These are phyloP conservation scores for Cichladusa arquata DNA, from an alignment of 2,113 vertebrate species.

Conservation along the genomic window DNA sequence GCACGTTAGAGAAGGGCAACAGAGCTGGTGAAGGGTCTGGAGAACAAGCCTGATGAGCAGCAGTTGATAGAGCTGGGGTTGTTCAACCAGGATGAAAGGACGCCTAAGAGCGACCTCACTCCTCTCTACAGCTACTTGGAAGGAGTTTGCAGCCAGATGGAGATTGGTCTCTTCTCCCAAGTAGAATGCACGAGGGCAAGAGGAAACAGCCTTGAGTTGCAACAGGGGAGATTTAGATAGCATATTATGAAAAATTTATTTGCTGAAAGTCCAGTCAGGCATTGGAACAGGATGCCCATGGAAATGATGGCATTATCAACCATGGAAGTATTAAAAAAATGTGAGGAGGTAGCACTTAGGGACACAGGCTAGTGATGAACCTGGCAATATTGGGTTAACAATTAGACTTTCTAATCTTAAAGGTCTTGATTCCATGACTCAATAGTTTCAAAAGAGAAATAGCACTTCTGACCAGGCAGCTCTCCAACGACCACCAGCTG, in stretches of 20 bases:
- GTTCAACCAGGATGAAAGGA: neutral
- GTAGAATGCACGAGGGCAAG: neutral
- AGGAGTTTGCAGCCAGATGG: neutral
- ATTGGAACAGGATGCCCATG: neutral
- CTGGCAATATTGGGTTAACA: neutral
- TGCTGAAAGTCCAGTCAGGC: neutral
- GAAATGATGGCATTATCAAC: neutral
- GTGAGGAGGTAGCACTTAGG: neutral
- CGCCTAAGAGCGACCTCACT: neutral
- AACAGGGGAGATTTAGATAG: neutral
- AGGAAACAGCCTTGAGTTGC: neutral
- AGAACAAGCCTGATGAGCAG: neutral
- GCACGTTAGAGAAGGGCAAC: neutral
- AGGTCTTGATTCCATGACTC: neutral
- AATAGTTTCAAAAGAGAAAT: neutral
- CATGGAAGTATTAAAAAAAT: neutral
- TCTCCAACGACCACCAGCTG: neutral
- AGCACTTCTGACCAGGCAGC: neutral
- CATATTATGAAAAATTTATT: neutral
- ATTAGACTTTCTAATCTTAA: neutral
- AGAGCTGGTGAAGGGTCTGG: neutral
- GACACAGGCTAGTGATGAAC: neutral
- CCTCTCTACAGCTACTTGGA: neutral
- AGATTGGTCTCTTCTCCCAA: neutral
- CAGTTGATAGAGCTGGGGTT: neutral